Evolutionary conservation across 2,113 vertebrate species (phyloP), one percentile per base, ranked within the genome.

Genomic region (Dicerorhinus sumatrensis): DNA sequence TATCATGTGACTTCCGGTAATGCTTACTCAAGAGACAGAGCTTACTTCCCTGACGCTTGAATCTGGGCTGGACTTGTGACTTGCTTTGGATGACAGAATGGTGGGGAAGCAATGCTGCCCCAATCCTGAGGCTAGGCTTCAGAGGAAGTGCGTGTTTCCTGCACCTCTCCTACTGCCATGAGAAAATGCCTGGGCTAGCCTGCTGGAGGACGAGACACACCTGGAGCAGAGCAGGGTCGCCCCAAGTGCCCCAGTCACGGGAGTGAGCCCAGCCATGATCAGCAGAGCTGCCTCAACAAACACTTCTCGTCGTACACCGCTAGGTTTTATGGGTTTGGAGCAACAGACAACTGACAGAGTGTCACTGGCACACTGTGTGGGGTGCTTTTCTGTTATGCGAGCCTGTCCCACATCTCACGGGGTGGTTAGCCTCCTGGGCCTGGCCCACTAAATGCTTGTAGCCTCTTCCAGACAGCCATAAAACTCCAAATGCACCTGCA

Each of bases 191-290:
- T 11, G 72, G 62, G 33, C 4, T 13, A 17, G 42, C 18, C 42
- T 29, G 51, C 20, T 39, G 6, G 17, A 13, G 23, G 8, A 60
- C 6, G 80, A 42, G 48, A 42, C 56, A 6, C 27, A 56, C 62
- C n/a, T 27, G 80, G 72, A 6, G n/a, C 31, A 42, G 21, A 20
- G 36, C 20, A 23, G 14, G 9, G n/a, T 10, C n/a, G 60, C 54
- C 6, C 10, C 54, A 16, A 0, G 0, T 27, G 54, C 84, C 17
- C 42, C 23, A 8, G 9, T 31, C 7, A 5, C 0, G 2, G 1
- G 63, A 51, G 33, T 1, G 10, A 75, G 27, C 16, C 63, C 1
- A 1, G 31, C 8, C 36, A 2, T 13, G 42, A 39, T 25, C 76
- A 39, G 27, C 25, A 16, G 25, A n/a, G 39, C 39, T 8, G 48